Evolutionary conservation across 2,797 vertebrate genomes (phyloP).

Genomic region (Phalloptychus januarius): DNA sequence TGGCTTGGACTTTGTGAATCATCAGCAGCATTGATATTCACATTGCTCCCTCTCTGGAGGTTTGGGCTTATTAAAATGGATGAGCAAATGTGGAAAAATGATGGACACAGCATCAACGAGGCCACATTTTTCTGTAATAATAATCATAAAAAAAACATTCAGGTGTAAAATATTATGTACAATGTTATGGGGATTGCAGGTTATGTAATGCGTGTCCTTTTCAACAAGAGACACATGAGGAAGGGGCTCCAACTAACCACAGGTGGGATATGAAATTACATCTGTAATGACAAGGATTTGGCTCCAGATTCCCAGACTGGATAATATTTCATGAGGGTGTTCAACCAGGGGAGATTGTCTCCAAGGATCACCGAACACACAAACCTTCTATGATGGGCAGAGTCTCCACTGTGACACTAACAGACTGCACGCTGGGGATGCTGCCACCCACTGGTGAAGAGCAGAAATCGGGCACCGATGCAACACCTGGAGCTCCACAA

Average conservation of each 20-base stretch:
- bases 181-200: neutral
- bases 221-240: neutral
- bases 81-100: constrained; percentile 38
- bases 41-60: constrained; percentile 45
- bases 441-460: constrained; percentile 69
- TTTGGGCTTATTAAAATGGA: constrained; percentile 60
- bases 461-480: constrained; percentile 23
- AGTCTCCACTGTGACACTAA: constrained; percentile 11
- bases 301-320: constrained; percentile 7
- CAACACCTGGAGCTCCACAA: neutral
- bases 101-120: constrained; percentile 31
- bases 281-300: constrained; percentile 3
- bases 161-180: constrained; percentile 22
- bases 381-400: constrained; percentile 20
- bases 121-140: constrained; percentile 5
- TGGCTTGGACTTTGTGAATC: constrained; percentile 72
- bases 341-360: constrained; percentile 26
- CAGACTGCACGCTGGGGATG: constrained; percentile 42
- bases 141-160: neutral
- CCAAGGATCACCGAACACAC: constrained; percentile 40
- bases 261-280: neutral
- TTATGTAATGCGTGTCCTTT: constrained; percentile 13
- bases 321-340: constrained; percentile 11
- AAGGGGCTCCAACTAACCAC: constrained; percentile 15
- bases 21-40: constrained; percentile 72